Conservation (phyloP, 2,797 vertebrate genomes). For the Macropodus opercularis region DNA sequence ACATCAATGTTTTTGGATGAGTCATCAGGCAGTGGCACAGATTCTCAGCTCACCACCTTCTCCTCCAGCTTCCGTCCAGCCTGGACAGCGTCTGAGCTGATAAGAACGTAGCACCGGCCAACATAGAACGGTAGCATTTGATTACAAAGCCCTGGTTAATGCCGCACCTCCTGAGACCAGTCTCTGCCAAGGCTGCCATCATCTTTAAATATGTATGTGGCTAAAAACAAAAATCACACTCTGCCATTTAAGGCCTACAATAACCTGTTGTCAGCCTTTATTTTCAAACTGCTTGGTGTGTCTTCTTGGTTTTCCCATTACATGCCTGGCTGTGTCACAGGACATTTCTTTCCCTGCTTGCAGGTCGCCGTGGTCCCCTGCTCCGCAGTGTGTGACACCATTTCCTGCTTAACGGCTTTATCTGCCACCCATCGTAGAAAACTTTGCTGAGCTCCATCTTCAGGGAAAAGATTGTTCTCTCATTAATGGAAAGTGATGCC, state of each 20-base stretch:
- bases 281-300: conserved; percentile 3
- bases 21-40: not conserved
- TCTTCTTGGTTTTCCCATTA: conserved; percentile 58
- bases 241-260: conserved; percentile 12
- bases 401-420: conserved; percentile 60
- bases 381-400: conserved; percentile 48
- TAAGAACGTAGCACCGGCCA: not conserved
- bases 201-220: conserved; percentile 3
- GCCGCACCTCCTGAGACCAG: not conserved
- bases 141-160: not conserved
- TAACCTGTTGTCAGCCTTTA: not conserved
- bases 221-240: not conserved
- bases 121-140: not conserved
- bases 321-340: conserved; percentile 60
- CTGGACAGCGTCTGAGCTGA: not conserved
- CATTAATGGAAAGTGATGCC: conserved; percentile 31
- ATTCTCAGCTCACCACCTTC: not conserved
- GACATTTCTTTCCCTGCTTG: conserved; percentile 55
- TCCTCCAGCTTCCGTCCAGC: conserved; percentile 8
- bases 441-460: conserved; percentile 36
- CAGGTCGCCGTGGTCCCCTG: conserved; percentile 39
- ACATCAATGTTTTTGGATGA: not conserved
- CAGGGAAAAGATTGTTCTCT: conserved; percentile 42
- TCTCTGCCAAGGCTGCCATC: conserved; percentile 1
- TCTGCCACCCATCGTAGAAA: conserved; percentile 29